Percentiles rank a stretch among this genome's conserved stretches.
Conservation (phyloP, 2,113 vertebrate genomes). For the Apteryx mantelli region DNA sequence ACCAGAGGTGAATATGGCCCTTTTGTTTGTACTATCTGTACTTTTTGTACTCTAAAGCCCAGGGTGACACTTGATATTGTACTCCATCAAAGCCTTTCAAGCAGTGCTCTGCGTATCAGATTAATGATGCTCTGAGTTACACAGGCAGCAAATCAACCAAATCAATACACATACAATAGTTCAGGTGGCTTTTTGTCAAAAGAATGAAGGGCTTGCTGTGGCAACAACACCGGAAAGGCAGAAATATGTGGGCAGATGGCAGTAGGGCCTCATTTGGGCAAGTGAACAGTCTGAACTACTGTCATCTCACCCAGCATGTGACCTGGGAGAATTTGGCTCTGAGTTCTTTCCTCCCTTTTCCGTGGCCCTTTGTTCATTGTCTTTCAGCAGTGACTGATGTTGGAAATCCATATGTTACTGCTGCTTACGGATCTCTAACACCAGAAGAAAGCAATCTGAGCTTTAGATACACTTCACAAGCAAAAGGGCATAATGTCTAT, state of each 20-base stretch:
- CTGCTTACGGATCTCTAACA: background rate
- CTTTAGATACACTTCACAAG: background rate
- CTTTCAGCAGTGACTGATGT: constrained; percentile 13
- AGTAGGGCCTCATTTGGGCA: constrained; percentile 38
- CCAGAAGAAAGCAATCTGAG: constrained; percentile 16
- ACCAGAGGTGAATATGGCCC: background rate
- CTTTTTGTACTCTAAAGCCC: constrained; percentile 53
- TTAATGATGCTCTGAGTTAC: constrained; percentile 65
- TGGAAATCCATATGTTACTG: constrained; percentile 42
- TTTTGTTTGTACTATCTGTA: constrained; percentile 61
- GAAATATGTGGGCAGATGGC: constrained; percentile 68
- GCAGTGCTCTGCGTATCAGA: constrained; percentile 54
- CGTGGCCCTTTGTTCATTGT: constrained; percentile 62
- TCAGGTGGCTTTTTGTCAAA: constrained; percentile 60
- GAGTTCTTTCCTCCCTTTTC: constrained; percentile 43
- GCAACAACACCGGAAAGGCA: constrained; percentile 58
- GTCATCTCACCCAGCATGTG: constrained; percentile 64
- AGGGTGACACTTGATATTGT: constrained; percentile 58
- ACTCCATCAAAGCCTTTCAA: constrained; percentile 61
- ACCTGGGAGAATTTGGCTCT: constrained; percentile 52
- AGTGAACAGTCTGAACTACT: constrained; percentile 38
- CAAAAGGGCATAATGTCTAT: background rate
- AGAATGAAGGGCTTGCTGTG: constrained; percentile 72
- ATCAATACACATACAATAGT: constrained; percentile 57
- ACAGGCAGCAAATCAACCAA: constrained; percentile 72